Conservation (phyloP, 2,888 invertebrate species). For the Diloba caeruleocephala region DNA sequence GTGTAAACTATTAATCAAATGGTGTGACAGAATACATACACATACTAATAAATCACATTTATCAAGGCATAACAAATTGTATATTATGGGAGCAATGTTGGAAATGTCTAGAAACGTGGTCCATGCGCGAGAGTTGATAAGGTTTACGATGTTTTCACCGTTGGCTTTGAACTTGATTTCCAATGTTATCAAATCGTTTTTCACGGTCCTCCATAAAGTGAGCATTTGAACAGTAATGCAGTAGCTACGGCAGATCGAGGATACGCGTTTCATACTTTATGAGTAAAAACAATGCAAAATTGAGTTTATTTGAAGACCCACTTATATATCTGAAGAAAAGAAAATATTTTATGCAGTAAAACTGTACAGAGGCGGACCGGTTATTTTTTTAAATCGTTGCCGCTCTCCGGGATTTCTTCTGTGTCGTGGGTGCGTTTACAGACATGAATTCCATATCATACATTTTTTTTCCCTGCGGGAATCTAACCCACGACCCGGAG, state of each 20-base stretch:
- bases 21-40: constrained; percentile 3
- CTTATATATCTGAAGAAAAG: no score
- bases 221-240: constrained; percentile 21
- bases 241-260: constrained; percentile 16
- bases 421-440: no score
- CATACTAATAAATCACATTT: constrained; percentile 18
- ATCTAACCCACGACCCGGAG: no score
- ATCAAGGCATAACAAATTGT: constrained; percentile 18
- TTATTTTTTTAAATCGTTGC: no score
- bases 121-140: constrained; percentile 47
- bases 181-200: constrained; percentile 40
- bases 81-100: constrained; percentile 22
- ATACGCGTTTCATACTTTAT: constrained; percentile 12
- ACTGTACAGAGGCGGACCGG: no score
- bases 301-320: constrained; percentile 4
- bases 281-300: constrained; percentile 3
- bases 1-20: constrained; percentile 14
- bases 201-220: constrained; percentile 28
- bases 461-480: no score
- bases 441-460: no score
- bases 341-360: no score
- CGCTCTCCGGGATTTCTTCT: no score
- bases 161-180: constrained; percentile 63
- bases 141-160: constrained; percentile 53
- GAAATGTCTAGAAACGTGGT: constrained; percentile 35